Conservation (phyloP, 1,140 invertebrate genomes). For the Thaumatotibia leucotreta region DNA sequence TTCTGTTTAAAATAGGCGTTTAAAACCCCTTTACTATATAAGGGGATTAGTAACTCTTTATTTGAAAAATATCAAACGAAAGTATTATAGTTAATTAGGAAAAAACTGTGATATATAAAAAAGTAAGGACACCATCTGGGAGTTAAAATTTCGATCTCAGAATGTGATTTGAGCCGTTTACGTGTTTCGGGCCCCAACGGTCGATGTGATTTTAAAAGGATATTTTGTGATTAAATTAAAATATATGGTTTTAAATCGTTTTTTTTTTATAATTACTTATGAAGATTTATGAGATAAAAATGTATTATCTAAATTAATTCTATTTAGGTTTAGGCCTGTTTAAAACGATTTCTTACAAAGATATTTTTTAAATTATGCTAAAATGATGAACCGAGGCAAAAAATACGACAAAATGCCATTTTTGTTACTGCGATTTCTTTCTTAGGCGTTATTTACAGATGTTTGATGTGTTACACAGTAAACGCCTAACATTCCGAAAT, state of each 20-base stretch:
- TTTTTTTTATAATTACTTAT: background rate
- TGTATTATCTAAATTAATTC: background rate
- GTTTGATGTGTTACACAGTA: background rate
- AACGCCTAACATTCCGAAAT: conserved; percentile 48
- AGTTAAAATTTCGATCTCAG: conserved; percentile 66
- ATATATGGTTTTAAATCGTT: background rate
- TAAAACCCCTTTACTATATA: conserved; percentile 39
- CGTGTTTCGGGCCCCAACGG: conserved; percentile 22
- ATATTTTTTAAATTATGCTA: background rate
- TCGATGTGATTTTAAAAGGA: background rate
- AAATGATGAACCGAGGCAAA: background rate
- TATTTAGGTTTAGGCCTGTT: conserved; percentile 1
- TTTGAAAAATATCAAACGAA: conserved; percentile 42
- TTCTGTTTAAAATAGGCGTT: conserved; percentile 48
- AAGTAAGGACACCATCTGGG: conserved; percentile 66
- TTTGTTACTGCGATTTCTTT: too few relatives aligned
- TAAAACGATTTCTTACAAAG: background rate
- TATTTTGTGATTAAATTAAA: background rate
- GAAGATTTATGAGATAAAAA: background rate
- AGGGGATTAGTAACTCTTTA: conserved; percentile 31
- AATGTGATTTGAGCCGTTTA: conserved; percentile 52
- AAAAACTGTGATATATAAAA: conserved; percentile 67
- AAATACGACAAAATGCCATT: too few relatives aligned
- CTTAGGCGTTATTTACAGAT: background rate
- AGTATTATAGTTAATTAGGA: conserved; percentile 69